A percentile compares a stretch with the other conserved stretches of the same genome.
These are phyloP conservation scores for Cephus pygmeus DNA, from an alignment of 2,888 invertebrate genomes.

Conservation along the genomic window DNA sequence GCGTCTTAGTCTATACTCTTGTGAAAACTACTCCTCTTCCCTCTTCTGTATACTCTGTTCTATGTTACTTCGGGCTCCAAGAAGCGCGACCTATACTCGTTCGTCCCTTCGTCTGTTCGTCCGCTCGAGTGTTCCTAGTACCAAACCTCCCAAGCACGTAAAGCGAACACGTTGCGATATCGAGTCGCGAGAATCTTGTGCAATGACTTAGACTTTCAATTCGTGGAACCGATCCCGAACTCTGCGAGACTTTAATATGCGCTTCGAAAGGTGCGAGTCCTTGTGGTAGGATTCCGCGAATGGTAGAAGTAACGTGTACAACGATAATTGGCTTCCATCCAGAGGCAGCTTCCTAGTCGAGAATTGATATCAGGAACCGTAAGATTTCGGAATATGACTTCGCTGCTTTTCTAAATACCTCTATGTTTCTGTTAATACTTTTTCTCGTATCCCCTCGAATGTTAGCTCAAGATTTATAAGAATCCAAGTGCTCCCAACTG, in stretches of 20 bases:
- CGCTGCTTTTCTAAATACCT: neutral
- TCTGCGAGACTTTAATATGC: neutral
- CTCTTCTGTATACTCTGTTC: neutral
- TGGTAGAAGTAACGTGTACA: neutral
- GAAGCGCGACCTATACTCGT: neutral
- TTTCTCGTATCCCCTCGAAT: neutral
- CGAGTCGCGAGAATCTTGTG: conserved; percentile 50
- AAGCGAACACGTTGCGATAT: conserved; percentile 53
- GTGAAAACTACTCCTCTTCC: neutral
- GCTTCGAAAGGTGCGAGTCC: conserved; percentile 1
- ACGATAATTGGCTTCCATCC: neutral
- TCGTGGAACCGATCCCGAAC: conserved; percentile 31
- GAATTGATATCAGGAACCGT: neutral
- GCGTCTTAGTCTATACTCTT: neutral
- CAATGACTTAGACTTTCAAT: conserved; percentile 57
- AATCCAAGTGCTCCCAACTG: neutral
- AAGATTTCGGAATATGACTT: neutral
- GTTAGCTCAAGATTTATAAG: neutral
- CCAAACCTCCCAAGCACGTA: conserved; percentile 13
- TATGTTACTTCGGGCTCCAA: neutral
- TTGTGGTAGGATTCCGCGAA: neutral
- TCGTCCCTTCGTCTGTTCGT: neutral
- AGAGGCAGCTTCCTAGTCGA: neutral
- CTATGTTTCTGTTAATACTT: neutral
- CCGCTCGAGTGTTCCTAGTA: neutral